These are phyloP conservation scores for Perodicticus potto DNA, from an alignment of 2,797 vertebrate species.

Conservation along the genomic window DNA sequence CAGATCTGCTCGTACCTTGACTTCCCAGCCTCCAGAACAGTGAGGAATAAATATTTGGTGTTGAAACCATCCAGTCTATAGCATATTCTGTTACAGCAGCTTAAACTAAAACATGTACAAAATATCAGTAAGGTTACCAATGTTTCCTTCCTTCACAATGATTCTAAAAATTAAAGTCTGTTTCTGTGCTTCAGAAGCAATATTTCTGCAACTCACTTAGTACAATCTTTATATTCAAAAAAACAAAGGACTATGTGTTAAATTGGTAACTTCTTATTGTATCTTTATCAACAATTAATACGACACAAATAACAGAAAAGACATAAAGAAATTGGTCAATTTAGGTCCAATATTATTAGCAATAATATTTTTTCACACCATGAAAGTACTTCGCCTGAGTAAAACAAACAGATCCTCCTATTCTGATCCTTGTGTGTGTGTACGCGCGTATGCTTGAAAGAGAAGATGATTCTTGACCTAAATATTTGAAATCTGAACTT, in stretches of 20 bases:
- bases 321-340: background rate
- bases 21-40: background rate
- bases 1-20: background rate
- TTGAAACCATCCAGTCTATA: background rate
- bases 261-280: background rate
- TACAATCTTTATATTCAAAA: slow-evolving; percentile 25
- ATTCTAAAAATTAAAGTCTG: background rate
- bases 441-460: background rate
- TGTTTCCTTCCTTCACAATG: background rate
- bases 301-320: background rate
- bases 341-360: slow-evolving; percentile 47
- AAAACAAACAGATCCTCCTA: slow-evolving; percentile 45
- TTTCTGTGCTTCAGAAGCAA: slow-evolving; percentile 12
- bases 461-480: slow-evolving; percentile 45
- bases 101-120: background rate
- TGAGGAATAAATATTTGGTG: background rate
- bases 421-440: background rate
- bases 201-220: background rate
- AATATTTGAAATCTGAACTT: slow-evolving; percentile 47
- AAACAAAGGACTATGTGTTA: background rate
- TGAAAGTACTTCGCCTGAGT: slow-evolving; percentile 50
- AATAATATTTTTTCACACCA: slow-evolving; percentile 62
- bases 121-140: background rate
- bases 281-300: background rate
- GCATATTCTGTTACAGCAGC: no score